Evolutionary conservation across 2,113 vertebrate species (phyloP).

Genomic region (Lophochroa leadbeateri): DNA sequence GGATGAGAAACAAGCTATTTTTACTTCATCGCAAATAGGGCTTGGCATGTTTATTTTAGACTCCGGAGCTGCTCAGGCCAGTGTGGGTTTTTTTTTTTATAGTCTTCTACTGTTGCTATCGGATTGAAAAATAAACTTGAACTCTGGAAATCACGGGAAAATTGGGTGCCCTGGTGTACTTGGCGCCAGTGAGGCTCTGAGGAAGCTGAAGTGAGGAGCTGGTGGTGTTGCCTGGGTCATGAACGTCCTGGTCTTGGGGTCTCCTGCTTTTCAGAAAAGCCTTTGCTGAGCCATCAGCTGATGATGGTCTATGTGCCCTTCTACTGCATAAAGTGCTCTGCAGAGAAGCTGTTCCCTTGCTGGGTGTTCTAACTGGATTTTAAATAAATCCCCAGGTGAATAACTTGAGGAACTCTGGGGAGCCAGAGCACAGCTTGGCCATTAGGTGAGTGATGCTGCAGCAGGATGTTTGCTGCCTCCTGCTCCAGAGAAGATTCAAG

Average conservation of each 20-base stretch:
- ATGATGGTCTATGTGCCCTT: neutral
- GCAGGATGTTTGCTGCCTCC: neutral
- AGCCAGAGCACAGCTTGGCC: neutral
- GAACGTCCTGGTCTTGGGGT: accelerated
- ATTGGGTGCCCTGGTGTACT: neutral
- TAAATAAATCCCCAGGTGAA: neutral
- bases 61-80: conserved; percentile 6
- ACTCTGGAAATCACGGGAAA: conserved; percentile 34
- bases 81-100: conserved; percentile 16
- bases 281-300: neutral
- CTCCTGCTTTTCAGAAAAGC: neutral
- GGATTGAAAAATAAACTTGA: conserved; percentile 31
- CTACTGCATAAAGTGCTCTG: neutral
- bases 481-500: neutral
- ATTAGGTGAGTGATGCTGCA: neutral
- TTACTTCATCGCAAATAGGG: conserved; percentile 69
- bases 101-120: conserved; percentile 52
- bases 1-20: conserved; percentile 72
- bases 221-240: accelerated
- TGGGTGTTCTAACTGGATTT: neutral
- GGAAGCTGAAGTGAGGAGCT: neutral
- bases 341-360: neutral
- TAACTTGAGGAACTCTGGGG: neutral
- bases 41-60: conserved; percentile 67
- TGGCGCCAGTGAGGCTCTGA: neutral